A percentile compares a stretch with the other conserved stretches of the same genome.
phyloP scores from a whole-genome alignment of 2,113 vertebrate genomes.

The Callipepla californica region DNA sequence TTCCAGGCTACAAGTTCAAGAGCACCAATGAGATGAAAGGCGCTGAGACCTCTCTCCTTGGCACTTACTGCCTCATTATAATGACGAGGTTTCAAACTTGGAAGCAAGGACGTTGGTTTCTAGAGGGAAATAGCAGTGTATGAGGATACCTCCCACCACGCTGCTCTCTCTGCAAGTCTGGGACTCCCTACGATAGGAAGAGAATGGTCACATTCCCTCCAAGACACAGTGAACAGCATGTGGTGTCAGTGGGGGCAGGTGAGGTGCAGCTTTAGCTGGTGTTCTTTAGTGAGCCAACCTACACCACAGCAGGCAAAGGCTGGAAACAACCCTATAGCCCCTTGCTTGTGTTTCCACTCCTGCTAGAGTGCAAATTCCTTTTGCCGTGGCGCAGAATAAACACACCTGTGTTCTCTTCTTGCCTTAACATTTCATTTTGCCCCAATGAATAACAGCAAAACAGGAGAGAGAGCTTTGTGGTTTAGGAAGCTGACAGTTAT shows the following conservation, averaged over 20 bases:
- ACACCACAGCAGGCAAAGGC: background rate
- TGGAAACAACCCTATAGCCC: background rate
- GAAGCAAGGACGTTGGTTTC: background rate
- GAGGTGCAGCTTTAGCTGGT: background rate
- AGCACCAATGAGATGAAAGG: rapidly evolving
- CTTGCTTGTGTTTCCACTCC: background rate
- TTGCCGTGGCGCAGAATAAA: slow-evolving; percentile 32
- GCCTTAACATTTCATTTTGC: slow-evolving; percentile 26
- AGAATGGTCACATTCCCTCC: background rate
- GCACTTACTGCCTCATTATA: background rate
- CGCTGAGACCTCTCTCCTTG: background rate
- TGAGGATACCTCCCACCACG: background rate
- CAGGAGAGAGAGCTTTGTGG: slow-evolving; percentile 26
- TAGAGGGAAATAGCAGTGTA: background rate
- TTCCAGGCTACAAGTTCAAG: background rate
- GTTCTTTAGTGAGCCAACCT: background rate
- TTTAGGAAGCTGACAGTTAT: slow-evolving; percentile 58
- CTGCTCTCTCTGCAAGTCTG: background rate
- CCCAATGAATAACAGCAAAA: slow-evolving; percentile 27
- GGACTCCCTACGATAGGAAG: background rate
- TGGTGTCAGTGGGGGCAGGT: background rate
- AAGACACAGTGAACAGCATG: rapidly evolving
- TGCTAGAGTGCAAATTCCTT: background rate
- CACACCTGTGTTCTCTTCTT: slow-evolving; percentile 27
- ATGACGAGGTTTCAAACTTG: background rate